Percentiles rank a stretch among this genome's conserved stretches.
Conservation (phyloP, 2,797 vertebrate genomes). For the Gorsachius magnificus region DNA sequence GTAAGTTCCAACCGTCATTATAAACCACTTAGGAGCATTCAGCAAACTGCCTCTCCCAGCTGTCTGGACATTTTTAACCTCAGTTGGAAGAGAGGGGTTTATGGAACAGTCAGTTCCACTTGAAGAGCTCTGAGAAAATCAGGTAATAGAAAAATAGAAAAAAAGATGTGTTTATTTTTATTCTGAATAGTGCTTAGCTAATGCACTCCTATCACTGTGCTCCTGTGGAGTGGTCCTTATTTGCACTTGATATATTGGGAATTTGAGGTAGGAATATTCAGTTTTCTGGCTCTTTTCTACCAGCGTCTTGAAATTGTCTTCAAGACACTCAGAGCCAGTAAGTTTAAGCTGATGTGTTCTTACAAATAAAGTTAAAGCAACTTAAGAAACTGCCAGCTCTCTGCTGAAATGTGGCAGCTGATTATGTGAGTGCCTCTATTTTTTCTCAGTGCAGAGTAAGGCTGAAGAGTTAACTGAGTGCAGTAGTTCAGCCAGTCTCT, state of each 20-base stretch:
- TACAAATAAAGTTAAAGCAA: background rate
- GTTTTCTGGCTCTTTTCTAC: background rate
- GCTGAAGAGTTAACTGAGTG: background rate
- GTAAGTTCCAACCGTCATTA: constrained; percentile 63
- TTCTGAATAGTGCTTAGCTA: background rate
- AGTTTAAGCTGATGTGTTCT: background rate
- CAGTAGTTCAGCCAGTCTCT: background rate
- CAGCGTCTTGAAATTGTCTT: background rate
- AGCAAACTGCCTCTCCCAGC: background rate
- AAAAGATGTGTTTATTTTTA: background rate
- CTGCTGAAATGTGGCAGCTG: background rate
- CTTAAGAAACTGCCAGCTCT: background rate
- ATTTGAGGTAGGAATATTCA: background rate
- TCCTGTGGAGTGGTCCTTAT: background rate
- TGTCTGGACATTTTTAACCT: background rate
- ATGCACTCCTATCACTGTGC: background rate
- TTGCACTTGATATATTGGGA: background rate
- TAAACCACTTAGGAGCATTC: background rate
- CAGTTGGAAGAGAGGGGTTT: background rate
- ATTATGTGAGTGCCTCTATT: background rate
- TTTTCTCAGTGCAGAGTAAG: background rate
- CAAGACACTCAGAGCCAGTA: background rate
- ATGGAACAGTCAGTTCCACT: background rate
- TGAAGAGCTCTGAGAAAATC: background rate
- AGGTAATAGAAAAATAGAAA: background rate